Conservation (phyloP, 2,888 invertebrate species). For the Dolomedes plantarius region DNA sequence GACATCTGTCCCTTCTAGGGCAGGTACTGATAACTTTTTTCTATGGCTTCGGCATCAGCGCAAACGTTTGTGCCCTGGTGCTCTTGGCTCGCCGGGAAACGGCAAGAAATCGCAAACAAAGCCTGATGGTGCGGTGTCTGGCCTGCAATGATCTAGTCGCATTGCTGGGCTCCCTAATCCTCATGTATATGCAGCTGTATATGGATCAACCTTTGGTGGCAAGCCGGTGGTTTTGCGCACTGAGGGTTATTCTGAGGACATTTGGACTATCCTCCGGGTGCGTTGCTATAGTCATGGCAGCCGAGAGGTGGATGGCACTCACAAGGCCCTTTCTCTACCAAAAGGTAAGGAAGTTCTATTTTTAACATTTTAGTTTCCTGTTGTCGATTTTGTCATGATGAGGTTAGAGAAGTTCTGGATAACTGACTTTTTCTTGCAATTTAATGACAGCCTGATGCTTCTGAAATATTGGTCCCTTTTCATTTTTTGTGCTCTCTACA, state of each 20-base stretch:
- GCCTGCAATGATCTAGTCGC: conserved; percentile 88
- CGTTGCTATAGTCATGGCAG: conserved; percentile 91
- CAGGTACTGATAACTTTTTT: conserved; percentile 74
- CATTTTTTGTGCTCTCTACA: no score
- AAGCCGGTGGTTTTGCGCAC: conserved; percentile 81
- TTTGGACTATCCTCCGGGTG: conserved; percentile 92
- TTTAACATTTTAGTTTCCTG: no score
- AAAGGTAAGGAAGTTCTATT: conserved; percentile 84
- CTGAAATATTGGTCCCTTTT: no score
- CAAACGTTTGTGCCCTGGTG: conserved; percentile 86
- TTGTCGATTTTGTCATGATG: no score
- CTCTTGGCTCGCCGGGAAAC: conserved; percentile 84
- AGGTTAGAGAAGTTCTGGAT: no score
- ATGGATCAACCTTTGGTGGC: conserved; percentile 77
- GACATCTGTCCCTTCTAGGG: conserved; percentile 41
- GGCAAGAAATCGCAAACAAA: conserved; percentile 85
- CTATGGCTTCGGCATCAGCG: conserved; percentile 78
- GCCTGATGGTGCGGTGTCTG: conserved; percentile 86
- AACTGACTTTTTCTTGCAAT: no score
- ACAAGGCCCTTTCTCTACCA: conserved; percentile 91
- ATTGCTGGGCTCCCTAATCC: conserved; percentile 85
- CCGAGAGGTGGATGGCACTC: conserved; percentile 90
- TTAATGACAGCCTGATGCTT: no score
- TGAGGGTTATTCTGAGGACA: conserved; percentile 85
- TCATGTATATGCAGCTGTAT: conserved; percentile 81